phyloP scores from a whole-genome alignment of 2,113 vertebrate species.

The Sinocyclocheilus grahami region DNA sequence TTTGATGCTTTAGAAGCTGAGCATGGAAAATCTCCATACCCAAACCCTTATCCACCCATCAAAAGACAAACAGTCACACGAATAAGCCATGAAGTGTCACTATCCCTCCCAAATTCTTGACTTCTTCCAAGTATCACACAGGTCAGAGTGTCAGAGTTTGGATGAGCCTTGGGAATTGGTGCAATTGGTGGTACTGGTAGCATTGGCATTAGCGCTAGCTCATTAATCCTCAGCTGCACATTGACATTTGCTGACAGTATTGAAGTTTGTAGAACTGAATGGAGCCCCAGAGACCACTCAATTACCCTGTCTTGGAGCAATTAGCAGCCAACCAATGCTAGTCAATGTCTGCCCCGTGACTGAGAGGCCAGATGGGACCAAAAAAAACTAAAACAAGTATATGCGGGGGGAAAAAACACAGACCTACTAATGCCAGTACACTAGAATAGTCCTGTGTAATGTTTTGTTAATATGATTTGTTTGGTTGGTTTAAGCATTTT shows the following conservation, averaged over 20 bases:
- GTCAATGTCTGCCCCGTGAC: slow-evolving; percentile 62
- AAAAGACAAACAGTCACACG: no score
- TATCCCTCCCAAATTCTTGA: neutral
- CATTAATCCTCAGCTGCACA: slow-evolving; percentile 73
- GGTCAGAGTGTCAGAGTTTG: slow-evolving; percentile 68
- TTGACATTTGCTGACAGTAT: slow-evolving; percentile 73
- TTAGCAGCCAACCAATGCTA: slow-evolving; percentile 64
- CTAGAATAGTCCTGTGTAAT: neutral
- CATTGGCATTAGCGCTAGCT: slow-evolving; percentile 67
- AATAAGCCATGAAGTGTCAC: neutral
- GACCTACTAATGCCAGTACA: neutral
- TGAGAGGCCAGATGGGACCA: slow-evolving; percentile 29
- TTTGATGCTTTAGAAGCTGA: no score
- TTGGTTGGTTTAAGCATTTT: neutral
- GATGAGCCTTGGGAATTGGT: slow-evolving; percentile 65
- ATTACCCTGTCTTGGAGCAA: slow-evolving; percentile 73
- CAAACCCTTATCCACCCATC: no score
- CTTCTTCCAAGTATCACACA: slow-evolving; percentile 19
- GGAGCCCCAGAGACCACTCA: slow-evolving; percentile 73
- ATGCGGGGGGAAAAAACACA: neutral
- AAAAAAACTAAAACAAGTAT: neutral
- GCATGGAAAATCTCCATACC: no score
- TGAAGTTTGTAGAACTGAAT: slow-evolving; percentile 69
- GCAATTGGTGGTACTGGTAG: slow-evolving; percentile 66
- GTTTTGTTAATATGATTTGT: neutral